Evolutionary conservation across 2,113 vertebrate genomes (phyloP).

Genomic region (Colistium nudipinnis): DNA sequence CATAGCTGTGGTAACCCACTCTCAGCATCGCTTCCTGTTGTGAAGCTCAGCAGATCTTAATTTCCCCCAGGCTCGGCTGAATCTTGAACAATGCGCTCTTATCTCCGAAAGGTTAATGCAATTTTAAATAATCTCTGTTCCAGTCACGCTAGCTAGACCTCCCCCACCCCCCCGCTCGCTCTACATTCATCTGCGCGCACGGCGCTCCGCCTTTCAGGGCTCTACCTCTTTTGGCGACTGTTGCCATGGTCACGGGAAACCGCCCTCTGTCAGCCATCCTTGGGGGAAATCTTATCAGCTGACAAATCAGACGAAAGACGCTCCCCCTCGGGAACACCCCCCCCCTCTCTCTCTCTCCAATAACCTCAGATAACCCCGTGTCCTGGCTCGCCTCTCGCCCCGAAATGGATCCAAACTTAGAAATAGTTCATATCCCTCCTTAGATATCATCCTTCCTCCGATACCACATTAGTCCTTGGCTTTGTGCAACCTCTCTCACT

Average conservation of each 20-base stretch:
- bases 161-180: constrained; percentile 5
- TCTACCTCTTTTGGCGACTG: constrained; percentile 55
- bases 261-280: constrained; percentile 56
- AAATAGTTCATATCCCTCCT: constrained; percentile 15
- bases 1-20: constrained; percentile 77
- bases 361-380: constrained; percentile 25
- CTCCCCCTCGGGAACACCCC: constrained; percentile 38
- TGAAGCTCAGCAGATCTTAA: constrained; percentile 36
- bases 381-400: constrained; percentile 1
- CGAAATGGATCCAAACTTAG: constrained; percentile 1
- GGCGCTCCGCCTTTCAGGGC: constrained; percentile 11
- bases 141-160: constrained; percentile 4
- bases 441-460: constrained; percentile 1
- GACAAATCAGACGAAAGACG: constrained; percentile 59
- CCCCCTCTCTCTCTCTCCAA: constrained; percentile 18
- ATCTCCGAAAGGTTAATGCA: constrained; percentile 38
- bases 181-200: constrained; percentile 8
- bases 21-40: constrained; percentile 73
- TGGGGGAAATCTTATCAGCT: constrained; percentile 61
- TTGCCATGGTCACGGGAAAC: constrained; percentile 77
- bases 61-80: constrained; percentile 23
- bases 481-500: not conserved
- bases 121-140: constrained; percentile 42
- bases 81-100: constrained; percentile 5
- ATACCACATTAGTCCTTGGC: not conserved